Evolutionary conservation across 2,797 vertebrate genomes (phyloP).

Genomic region (Amazona finschi): DNA sequence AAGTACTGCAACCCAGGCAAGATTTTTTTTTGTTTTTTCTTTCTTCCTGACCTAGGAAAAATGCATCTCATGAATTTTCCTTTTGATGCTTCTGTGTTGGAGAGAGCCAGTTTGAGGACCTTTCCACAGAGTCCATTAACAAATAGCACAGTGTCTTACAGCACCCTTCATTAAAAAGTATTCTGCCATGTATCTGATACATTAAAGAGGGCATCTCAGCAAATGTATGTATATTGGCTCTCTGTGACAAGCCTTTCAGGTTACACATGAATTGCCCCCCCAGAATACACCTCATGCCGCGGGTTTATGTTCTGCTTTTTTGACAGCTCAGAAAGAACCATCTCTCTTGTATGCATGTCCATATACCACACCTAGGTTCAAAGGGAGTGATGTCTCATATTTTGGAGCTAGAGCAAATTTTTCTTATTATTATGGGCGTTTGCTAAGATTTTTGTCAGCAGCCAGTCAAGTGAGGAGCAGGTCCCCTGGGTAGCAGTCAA

Average conservation of each 20-base stretch:
- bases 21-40: not conserved
- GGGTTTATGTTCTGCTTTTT: not conserved
- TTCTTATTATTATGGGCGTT: not conserved
- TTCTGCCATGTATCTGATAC: not conserved
- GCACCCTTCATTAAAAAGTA: not conserved
- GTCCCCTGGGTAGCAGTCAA: not conserved
- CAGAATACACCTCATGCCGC: not conserved
- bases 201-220: not conserved
- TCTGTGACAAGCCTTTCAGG: not conserved
- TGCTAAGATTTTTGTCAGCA: conserved; percentile 5
- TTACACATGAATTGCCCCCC: not conserved
- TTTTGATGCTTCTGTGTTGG: not conserved
- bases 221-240: not conserved
- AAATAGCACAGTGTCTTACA: not conserved
- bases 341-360: not conserved
- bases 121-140: not conserved
- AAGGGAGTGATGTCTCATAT: not conserved
- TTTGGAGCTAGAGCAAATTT: not conserved
- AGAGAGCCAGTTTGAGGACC: not conserved
- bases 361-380: not conserved
- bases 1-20: not conserved
- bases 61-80: not conserved
- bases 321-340: not conserved
- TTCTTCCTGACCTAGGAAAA: not conserved
- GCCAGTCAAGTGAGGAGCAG: not conserved